phyloP scores from a whole-genome alignment of 1,140 invertebrate species.

The Telenomus remus region DNA sequence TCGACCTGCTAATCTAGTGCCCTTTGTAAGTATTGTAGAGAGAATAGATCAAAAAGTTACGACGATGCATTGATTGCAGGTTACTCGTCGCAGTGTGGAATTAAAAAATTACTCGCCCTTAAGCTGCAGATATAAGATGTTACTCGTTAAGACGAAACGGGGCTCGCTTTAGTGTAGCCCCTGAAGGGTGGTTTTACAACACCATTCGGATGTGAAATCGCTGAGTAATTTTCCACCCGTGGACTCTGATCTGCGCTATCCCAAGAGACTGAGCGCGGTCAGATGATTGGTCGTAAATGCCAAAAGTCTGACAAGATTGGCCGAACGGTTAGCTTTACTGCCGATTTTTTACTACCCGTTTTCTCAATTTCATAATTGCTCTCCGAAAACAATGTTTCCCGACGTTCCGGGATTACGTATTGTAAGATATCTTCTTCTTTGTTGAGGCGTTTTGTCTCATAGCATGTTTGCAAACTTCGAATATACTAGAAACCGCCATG shows the following conservation, averaged over 20 bases:
- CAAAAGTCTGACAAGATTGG: constrained; percentile 71
- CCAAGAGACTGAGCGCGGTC: constrained; percentile 44
- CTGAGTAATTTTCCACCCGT: constrained; percentile 69
- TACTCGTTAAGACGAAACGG: constrained; percentile 55
- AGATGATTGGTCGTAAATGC: constrained; percentile 73
- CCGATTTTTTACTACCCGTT: constrained; percentile 69
- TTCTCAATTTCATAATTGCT: constrained; percentile 73
- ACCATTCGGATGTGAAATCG: constrained; percentile 60
- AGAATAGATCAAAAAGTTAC: constrained; percentile 22
- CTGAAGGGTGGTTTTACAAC: constrained; percentile 47
- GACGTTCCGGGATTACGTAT: constrained; percentile 14
- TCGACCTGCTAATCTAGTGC: background rate
- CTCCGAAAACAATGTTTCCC: constrained; percentile 20
- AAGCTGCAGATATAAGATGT: constrained; percentile 21
- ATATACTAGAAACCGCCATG: too few species aligned
- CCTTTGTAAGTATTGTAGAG: too few species aligned
- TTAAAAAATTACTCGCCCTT: constrained; percentile 52
- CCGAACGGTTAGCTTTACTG: constrained; percentile 65
- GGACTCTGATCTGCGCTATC: constrained; percentile 32
- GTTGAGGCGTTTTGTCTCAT: too few species aligned
- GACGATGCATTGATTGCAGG: constrained; percentile 51
- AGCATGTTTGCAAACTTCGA: too few species aligned
- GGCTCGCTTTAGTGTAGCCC: constrained; percentile 35
- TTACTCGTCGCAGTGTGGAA: constrained; percentile 36
- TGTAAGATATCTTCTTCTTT: background rate